Base-by-base conservation (phyloP, 92 coral and sea anemone species). In the Siderastrea siderea region DNA sequence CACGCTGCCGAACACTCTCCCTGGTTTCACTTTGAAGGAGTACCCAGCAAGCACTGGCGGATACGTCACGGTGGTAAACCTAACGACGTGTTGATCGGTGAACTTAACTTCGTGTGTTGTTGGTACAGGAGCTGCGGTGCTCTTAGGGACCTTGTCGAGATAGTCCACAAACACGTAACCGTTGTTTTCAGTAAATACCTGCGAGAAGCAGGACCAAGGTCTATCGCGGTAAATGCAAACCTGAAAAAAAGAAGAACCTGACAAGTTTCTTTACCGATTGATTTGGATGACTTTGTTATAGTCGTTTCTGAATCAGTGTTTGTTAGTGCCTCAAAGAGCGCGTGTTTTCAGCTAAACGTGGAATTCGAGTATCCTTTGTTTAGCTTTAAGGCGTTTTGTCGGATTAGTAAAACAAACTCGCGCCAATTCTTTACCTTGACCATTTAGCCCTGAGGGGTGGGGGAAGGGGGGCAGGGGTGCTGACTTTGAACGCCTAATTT, bases 1-100 rank as follows among this genome's bases (percentile, higher is more conserved):
- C 19, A 83, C 66, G 43, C 47, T 15, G 16, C 66, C 72, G 86
- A 91, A 89, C 4, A 70, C 47, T 61, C 38, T 53, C 45, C 84
- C 78, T 53, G 93, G 87, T 8, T 47, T 83, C 53, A 91, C 93
- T 3, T 67, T 78, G 84, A 92, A 89, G 90, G 13, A 53, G 53
- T 92, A 92, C 5, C 60, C 47, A 12, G 53, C 72, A 1, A 83
- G 67, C 55, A 1, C 79, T 17, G 93, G 84, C 26, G 86, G 87
- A 54, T 74, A 66, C 10, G 77, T 47, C n/a, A 77, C 62, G 47
- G 94, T 92, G 16, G 90, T 92, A 64, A 92, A 68, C 54, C 74
- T 80, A 45, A 88, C 63, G 52, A 14, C n/a, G 14, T 68, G 63
- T 3, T 81, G 67, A 16, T 60, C 79, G 16, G 53, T 70, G 14